A percentile compares a stretch with the other conserved stretches of the same genome.
phyloP scores from a whole-genome alignment of 2,113 vertebrate genomes.

The Columba livia region DNA sequence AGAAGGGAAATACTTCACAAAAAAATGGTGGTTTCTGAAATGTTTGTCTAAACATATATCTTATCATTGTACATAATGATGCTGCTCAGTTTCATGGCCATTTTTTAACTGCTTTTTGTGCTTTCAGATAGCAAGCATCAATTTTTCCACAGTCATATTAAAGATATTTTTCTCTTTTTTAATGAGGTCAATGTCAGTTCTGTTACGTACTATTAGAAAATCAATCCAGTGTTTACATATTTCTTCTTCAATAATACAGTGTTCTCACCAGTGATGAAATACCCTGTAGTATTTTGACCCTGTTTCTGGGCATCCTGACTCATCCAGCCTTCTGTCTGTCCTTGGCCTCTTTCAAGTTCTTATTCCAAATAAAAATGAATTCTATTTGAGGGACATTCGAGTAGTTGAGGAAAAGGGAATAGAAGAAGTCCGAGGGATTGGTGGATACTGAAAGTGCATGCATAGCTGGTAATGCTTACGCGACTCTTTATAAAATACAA shows the following conservation, averaged over 20 bases:
- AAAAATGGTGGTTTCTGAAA: accelerated
- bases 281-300: neutral
- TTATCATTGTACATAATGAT: neutral
- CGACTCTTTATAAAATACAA: neutral
- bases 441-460: neutral
- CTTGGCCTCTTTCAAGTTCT: neutral
- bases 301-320: neutral
- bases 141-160: neutral
- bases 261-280: neutral
- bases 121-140: neutral
- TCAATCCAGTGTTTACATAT: neutral
- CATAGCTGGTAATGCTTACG: neutral
- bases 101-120: neutral
- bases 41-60: neutral
- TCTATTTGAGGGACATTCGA: neutral
- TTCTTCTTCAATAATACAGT: neutral
- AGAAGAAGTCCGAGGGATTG: neutral
- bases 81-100: neutral
- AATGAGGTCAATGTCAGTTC: neutral
- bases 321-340: neutral
- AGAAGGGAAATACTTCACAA: neutral
- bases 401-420: neutral
- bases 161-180: neutral
- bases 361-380: neutral
- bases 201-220: neutral